Percentiles rank a stretch among this genome's conserved stretches.
Conservation (phyloP, 2,797 vertebrate genomes). For the Peromyscus aztecus region DNA sequence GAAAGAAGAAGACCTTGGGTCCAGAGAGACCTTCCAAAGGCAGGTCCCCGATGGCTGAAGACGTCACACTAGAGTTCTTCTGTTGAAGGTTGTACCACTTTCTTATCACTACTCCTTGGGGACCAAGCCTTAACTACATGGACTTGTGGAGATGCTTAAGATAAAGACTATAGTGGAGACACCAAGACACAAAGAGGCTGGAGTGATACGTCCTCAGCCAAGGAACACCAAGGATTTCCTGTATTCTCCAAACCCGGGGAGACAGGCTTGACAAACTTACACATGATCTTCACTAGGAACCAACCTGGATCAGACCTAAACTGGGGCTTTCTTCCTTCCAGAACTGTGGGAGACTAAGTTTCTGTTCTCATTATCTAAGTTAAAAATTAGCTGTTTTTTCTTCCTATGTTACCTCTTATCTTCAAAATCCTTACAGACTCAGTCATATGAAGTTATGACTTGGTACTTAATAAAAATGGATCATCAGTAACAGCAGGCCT, state of each 20-base stretch:
- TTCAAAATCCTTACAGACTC: background rate
- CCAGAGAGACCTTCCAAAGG: background rate
- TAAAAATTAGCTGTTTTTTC: background rate
- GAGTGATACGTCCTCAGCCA: background rate
- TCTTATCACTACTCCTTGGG: background rate
- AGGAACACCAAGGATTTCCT: background rate
- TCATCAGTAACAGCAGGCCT: background rate
- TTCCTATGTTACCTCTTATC: background rate
- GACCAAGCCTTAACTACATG: background rate
- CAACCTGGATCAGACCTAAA: background rate
- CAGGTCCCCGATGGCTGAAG: background rate
- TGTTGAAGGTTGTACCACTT: background rate
- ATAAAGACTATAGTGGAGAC: background rate
- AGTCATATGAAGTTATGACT: background rate
- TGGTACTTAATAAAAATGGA: background rate
- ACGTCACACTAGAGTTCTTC: background rate
- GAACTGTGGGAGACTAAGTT: background rate
- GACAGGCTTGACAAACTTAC: background rate
- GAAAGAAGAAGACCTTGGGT: background rate
- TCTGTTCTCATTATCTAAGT: background rate
- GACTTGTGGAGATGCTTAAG: background rate
- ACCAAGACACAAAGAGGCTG: background rate
- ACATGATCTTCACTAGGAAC: background rate
- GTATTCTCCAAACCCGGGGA: background rate
- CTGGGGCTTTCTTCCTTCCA: background rate